Conservation (phyloP, 2,797 vertebrate species). For the Bovichtus variegatus region DNA sequence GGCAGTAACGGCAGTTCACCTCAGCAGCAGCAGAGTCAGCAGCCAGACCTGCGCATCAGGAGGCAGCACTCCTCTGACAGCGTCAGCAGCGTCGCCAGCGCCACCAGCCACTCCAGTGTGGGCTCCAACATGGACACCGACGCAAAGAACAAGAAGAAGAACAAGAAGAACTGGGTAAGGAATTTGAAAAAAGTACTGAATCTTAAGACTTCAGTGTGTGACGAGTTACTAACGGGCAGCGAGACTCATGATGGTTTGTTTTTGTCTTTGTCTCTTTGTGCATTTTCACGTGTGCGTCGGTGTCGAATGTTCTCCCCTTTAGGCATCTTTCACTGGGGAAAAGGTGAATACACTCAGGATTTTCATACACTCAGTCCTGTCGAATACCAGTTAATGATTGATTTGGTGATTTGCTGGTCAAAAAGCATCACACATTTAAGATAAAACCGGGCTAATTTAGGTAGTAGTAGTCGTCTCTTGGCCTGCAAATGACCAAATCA, state of each 20-base stretch:
- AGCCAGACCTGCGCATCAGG: conserved; percentile 94
- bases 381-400: background rate
- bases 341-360: conserved; percentile 71
- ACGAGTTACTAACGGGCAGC: background rate
- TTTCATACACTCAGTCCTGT: background rate
- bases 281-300: conserved; percentile 28
- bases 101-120: conserved; percentile 97
- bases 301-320: conserved; percentile 50
- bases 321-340: conserved; percentile 75
- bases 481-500: conserved; percentile 34
- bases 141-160: conserved; percentile 93
- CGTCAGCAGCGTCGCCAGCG: conserved; percentile 96
- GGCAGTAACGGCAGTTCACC: conserved; percentile 76
- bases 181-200: background rate
- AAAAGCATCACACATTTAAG: background rate
- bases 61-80: conserved; percentile 98
- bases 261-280: conserved; percentile 33
- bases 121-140: conserved; percentile 95
- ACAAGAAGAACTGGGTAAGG: conserved; percentile 98
- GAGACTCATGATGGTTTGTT: background rate
- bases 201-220: background rate
- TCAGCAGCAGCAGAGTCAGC: conserved; percentile 69
- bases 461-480: background rate
- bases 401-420: conserved; percentile 36
- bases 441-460: background rate